phyloP scores from a whole-genome alignment of 2,797 vertebrate genomes.

The Pristis pectinata region DNA sequence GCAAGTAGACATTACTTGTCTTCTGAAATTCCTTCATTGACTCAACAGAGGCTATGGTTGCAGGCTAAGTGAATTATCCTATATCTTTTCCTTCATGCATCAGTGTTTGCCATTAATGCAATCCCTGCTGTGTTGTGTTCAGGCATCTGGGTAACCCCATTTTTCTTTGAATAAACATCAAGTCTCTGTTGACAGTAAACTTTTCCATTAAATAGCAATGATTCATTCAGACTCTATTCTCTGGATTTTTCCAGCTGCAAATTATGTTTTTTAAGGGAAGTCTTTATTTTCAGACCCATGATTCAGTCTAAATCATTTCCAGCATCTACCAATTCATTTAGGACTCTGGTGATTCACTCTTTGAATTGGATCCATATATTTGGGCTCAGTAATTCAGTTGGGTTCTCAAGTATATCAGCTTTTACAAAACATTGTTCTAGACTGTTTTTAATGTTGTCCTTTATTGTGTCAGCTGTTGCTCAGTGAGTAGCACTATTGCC shows the following conservation, averaged over 20 bases:
- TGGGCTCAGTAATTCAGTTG: not conserved
- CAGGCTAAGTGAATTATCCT: not conserved
- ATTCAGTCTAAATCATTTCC: conserved; percentile 31
- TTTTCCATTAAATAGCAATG: conserved; percentile 18
- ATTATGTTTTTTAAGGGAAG: conserved; percentile 27
- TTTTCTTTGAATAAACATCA: not conserved
- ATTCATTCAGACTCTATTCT: not conserved
- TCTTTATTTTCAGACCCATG: not conserved
- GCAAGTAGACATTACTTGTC: not conserved
- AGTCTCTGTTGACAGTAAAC: not conserved
- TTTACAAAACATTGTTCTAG: conserved; percentile 21
- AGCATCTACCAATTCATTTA: conserved; percentile 43
- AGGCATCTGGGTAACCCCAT: not conserved
- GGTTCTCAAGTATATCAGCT: not conserved
- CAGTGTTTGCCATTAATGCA: not conserved
- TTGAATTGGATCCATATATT: conserved; percentile 38
- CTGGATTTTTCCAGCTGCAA: conserved; percentile 27
- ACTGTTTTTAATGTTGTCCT: not conserved
- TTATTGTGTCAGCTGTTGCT: not conserved
- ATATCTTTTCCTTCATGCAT: not conserved
- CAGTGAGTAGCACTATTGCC: not conserved
- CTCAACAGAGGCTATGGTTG: not conserved
- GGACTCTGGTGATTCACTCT: conserved; percentile 37
- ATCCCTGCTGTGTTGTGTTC: not conserved
- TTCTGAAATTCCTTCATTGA: not conserved